Conservation (phyloP, 2,797 vertebrate genomes). For the Pipistrellus kuhlii region DNA sequence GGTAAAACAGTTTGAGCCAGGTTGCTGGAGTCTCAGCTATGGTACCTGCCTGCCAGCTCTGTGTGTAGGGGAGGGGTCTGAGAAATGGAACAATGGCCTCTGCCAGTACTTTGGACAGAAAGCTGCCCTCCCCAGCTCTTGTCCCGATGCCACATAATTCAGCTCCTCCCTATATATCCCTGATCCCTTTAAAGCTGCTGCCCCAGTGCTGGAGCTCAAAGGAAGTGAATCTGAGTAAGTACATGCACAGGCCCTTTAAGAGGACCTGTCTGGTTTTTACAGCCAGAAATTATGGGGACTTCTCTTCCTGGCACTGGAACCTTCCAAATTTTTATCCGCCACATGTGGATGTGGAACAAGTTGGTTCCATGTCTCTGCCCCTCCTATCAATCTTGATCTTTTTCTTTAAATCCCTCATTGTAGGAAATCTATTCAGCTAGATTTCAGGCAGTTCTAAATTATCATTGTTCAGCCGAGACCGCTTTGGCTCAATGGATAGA, state of each 20-base stretch:
- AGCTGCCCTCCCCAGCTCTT: not conserved
- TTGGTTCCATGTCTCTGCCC: not conserved
- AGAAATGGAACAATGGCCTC: not conserved
- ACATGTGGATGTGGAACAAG: not conserved
- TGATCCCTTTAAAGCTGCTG: not conserved
- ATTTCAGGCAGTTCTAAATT: not conserved
- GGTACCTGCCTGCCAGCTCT: not conserved
- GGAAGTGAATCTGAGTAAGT: not conserved
- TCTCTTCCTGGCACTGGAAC: not conserved
- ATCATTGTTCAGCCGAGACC: not conserved
- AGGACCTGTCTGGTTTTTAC: not conserved
- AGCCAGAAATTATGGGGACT: not conserved
- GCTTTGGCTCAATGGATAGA: too few relatives aligned
- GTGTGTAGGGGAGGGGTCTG: too few relatives aligned
- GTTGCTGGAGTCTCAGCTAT: not conserved
- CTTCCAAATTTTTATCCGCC: not conserved
- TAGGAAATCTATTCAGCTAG: not conserved
- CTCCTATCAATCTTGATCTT: not conserved
- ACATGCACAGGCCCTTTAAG: not conserved
- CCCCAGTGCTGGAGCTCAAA: not conserved
- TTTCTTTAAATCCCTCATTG: not conserved
- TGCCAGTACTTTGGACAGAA: not conserved
- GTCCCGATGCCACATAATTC: not conserved
- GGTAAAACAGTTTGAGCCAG: not conserved
- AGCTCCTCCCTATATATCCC: not conserved